These are phyloP conservation scores for Stichopus horrens DNA, from an alignment of 53 echinoderm and acorn worm species.

Conservation along the genomic window DNA sequence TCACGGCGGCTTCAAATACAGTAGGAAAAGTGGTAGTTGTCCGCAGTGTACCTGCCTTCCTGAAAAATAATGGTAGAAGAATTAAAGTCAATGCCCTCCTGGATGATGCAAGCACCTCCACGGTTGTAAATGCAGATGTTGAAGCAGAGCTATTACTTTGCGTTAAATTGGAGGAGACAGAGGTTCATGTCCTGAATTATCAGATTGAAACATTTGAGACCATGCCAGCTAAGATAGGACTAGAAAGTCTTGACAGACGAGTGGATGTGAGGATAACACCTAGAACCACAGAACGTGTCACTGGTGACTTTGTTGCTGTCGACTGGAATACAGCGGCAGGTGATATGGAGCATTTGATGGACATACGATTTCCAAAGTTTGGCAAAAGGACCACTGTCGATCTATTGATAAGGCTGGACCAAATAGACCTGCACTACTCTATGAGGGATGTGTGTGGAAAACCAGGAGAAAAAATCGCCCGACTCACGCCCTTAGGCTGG, in stretches of 20 bases:
- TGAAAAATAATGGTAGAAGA: not conserved
- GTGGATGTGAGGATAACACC: not conserved
- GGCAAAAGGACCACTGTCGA: slow-evolving; percentile 29
- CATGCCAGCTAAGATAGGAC: not conserved
- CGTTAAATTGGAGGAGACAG: not conserved
- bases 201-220: slow-evolving; percentile 19
- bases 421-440: slow-evolving; percentile 27
- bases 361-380: slow-evolving; percentile 29
- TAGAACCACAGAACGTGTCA: not conserved
- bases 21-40: not conserved
- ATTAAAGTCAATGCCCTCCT: slow-evolving; percentile 38
- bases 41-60: slow-evolving; percentile 13
- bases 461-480: slow-evolving; percentile 34
- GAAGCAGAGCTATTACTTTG: slow-evolving; percentile 19
- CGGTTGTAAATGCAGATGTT: slow-evolving; percentile 11
- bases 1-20: not conserved
- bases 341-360: slow-evolving; percentile 16
- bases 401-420: slow-evolving; percentile 20
- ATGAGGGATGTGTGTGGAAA: slow-evolving; percentile 32
- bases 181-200: slow-evolving; percentile 29
- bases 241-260: slow-evolving; percentile 9
- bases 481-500: slow-evolving; percentile 44
- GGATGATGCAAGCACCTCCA: slow-evolving; percentile 20
- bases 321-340: not conserved
- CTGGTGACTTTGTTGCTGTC: slow-evolving; percentile 3